These are phyloP conservation scores for Pachypanchax playfairii DNA, from an alignment of 2,113 vertebrate species.

Conservation along the genomic window DNA sequence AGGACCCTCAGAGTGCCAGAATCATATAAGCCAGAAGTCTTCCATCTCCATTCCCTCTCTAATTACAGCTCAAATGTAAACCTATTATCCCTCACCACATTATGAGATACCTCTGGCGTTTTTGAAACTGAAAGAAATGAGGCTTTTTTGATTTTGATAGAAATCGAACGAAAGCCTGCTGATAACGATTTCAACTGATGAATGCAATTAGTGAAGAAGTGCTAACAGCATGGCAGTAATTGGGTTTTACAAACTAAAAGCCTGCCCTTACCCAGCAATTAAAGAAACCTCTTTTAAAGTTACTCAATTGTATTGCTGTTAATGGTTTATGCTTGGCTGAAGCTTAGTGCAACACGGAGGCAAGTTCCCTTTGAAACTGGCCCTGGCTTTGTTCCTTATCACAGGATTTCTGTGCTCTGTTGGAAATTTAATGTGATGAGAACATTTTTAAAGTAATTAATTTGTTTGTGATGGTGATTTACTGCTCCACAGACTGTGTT, in stretches of 20 bases:
- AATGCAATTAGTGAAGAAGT: slow-evolving; percentile 78
- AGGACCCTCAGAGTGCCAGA: slow-evolving; percentile 29
- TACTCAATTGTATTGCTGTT: slow-evolving; percentile 69
- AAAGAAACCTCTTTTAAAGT: slow-evolving; percentile 72
- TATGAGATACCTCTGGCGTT: slow-evolving; percentile 67
- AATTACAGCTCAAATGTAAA: slow-evolving; percentile 75
- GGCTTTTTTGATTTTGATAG: slow-evolving; percentile 66
- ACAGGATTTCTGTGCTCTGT: slow-evolving; percentile 5
- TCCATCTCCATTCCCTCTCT: slow-evolving; percentile 58
- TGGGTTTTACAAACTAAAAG: slow-evolving; percentile 70
- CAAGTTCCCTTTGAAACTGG: slow-evolving; percentile 39
- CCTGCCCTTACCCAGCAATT: slow-evolving; percentile 71
- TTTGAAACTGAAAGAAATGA: slow-evolving; percentile 64
- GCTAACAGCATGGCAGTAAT: slow-evolving; percentile 76
- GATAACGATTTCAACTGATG: slow-evolving; percentile 77
- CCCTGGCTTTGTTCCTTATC: slow-evolving; percentile 16
- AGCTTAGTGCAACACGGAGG: slow-evolving; percentile 33
- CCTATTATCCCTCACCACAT: slow-evolving; percentile 68
- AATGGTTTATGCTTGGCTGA: slow-evolving; percentile 65
- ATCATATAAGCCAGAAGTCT: slow-evolving; percentile 43
- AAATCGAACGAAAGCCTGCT: slow-evolving; percentile 59
- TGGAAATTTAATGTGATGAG: slow-evolving; percentile 35
- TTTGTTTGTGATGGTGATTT: slow-evolving; percentile 39
- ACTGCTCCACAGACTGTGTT: slow-evolving; percentile 35
- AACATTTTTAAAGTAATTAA: slow-evolving; percentile 43